Evolutionary conservation across 2,113 vertebrate genomes (phyloP).

Genomic region (Cacatua alba): DNA sequence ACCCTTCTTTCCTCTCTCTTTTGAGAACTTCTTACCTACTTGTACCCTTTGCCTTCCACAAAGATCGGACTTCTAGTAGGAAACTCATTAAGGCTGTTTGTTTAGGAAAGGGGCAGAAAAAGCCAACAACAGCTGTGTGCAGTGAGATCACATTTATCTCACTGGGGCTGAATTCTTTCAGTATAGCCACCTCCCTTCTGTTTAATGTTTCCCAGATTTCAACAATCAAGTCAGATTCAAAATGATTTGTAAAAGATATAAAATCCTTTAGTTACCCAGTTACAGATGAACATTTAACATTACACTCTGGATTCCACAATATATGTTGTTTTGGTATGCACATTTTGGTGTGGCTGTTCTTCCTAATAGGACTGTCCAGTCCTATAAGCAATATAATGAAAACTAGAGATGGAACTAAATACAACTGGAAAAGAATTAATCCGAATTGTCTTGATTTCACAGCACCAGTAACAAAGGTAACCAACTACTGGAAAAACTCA

Average conservation of each 20-base stretch:
- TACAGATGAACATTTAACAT: background rate
- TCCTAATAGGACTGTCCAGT: background rate
- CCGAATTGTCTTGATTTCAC: background rate
- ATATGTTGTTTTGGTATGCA: background rate
- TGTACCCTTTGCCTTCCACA: background rate
- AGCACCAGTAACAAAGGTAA: background rate
- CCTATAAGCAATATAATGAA: background rate
- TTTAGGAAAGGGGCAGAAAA: conserved; percentile 21
- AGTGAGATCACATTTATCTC: conserved; percentile 67
- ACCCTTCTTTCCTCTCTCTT: background rate
- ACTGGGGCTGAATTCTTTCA: conserved; percentile 27
- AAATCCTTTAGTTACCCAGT: background rate
- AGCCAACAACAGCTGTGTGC: conserved; percentile 37
- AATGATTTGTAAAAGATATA: background rate
- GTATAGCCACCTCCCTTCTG: conserved; percentile 46
- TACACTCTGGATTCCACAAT: background rate
- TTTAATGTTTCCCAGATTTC: background rate
- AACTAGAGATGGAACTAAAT: background rate
- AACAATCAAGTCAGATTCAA: background rate
- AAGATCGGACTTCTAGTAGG: background rate
- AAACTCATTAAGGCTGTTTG: background rate
- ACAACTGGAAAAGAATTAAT: background rate
- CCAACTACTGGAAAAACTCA: background rate
- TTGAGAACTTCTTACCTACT: background rate
- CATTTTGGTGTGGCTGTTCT: background rate